These are phyloP conservation scores for Aurelia sp. DNA, from an alignment of 30 jellyfish, hydroid and myxozoan genomes.

Conservation along the genomic window DNA sequence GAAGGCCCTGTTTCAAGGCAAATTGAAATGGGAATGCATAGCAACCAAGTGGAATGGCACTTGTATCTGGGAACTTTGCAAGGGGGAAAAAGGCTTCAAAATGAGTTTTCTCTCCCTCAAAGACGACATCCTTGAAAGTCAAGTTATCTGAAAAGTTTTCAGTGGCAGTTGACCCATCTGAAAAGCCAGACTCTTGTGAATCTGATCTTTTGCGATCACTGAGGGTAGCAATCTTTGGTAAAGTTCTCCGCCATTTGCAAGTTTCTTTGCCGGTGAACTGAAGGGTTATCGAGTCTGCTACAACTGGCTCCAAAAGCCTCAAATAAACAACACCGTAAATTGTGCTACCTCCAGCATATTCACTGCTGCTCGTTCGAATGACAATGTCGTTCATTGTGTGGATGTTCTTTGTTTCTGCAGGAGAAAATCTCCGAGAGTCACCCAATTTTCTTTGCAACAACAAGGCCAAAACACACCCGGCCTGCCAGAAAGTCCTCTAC, in stretches of 20 bases:
- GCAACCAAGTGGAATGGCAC: constrained; percentile 66
- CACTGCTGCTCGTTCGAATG: constrained; percentile 38
- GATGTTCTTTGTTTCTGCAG: too few species aligned
- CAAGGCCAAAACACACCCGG: background rate
- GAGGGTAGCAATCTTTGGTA: constrained; percentile 6
- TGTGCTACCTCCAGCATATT: constrained; percentile 47
- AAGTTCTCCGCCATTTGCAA: constrained; percentile 32
- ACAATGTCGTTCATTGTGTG: constrained; percentile 43
- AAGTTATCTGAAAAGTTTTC: background rate
- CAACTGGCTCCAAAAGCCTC: constrained; percentile 46
- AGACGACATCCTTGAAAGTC: constrained; percentile 1
- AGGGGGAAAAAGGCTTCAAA: background rate
- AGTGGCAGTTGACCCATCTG: background rate
- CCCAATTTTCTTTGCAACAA: background rate
- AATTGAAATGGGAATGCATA: constrained; percentile 64
- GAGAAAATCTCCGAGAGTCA: background rate
- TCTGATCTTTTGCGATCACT: constrained; percentile 7
- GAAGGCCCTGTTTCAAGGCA: constrained; percentile 55
- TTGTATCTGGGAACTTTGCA: constrained; percentile 13
- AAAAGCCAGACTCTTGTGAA: constrained; percentile 27
- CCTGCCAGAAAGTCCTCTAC: background rate
- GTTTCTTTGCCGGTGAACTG: constrained; percentile 27
- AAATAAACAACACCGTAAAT: constrained; percentile 60
- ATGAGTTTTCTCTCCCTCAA: constrained; percentile 32
- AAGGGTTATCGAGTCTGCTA: constrained; percentile 26